A percentile compares a stretch with the other conserved stretches of the same genome.
phyloP scores from a whole-genome alignment of 1,140 invertebrate species.

The Halyomorpha halys region DNA sequence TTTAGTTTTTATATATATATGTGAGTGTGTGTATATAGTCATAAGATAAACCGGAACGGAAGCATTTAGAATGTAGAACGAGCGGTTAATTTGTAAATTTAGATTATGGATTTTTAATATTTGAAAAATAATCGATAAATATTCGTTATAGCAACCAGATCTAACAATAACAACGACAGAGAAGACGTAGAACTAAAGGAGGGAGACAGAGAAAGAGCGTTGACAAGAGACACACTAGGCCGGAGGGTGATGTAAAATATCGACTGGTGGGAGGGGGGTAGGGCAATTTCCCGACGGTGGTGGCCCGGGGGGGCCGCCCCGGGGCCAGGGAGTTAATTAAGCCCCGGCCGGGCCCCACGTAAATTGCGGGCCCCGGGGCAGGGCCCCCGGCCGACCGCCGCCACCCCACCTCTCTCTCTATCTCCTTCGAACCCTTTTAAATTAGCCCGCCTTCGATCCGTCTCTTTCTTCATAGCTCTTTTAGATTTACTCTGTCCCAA shows the following conservation, averaged over 20 bases:
- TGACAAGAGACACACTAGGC: too few species aligned
- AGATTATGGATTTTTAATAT: too few species aligned
- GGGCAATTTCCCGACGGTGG: background rate
- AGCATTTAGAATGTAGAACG: too few species aligned
- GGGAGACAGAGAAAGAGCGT: background rate
- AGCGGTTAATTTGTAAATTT: too few species aligned
- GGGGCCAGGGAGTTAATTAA: conserved; percentile 8
- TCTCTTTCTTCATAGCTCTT: conserved; percentile 7
- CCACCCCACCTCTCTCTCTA: background rate
- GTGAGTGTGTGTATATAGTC: too few species aligned
- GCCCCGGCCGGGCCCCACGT: conserved; percentile 4
- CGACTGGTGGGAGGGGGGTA: background rate
- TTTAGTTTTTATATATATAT: too few species aligned
- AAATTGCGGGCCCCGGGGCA: conserved; percentile 14
- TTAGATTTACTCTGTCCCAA: background rate
- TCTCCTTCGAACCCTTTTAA: conserved; percentile 5
- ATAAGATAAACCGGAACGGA: too few species aligned
- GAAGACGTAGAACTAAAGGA: background rate
- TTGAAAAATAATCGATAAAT: too few species aligned
- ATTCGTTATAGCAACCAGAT: too few species aligned
- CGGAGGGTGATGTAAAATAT: conserved; percentile 8
- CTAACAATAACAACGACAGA: background rate
- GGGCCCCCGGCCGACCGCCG: background rate
- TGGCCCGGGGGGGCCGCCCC: background rate
- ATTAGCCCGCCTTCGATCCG: conserved; percentile 14